Evolutionary conservation across 2,797 vertebrate species (phyloP).

Genomic region (Knipowitschia caucasica): DNA sequence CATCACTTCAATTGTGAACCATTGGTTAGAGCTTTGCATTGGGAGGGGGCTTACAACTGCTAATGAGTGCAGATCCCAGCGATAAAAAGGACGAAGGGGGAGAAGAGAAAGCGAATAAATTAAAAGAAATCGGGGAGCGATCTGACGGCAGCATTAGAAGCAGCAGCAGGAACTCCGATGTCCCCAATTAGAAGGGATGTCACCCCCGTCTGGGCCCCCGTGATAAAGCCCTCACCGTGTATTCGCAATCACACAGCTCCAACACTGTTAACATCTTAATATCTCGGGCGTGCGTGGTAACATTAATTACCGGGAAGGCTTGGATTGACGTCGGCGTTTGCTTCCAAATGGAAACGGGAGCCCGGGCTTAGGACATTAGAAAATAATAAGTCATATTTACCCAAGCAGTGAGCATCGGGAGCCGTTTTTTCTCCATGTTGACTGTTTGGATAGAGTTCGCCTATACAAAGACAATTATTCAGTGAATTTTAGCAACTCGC

Average conservation of each 20-base stretch:
- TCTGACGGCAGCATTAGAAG: constrained; percentile 93
- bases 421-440: constrained; percentile 82
- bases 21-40: constrained; percentile 49
- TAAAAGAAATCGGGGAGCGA: constrained; percentile 73
- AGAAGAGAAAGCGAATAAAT: constrained; percentile 88
- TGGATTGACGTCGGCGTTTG: constrained; percentile 97
- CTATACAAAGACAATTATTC: constrained; percentile 82
- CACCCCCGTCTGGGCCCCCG: constrained; percentile 92
- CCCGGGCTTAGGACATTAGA: constrained; percentile 85
- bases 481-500: constrained; percentile 76
- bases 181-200: constrained; percentile 99
- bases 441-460: constrained; percentile 80
- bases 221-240: constrained; percentile 99
- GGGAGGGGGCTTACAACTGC: constrained; percentile 82
- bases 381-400: constrained; percentile 97
- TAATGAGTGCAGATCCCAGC: constrained; percentile 98
- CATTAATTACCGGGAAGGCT: constrained; percentile 94
- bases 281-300: constrained; percentile 94
- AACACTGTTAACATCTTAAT: constrained; percentile 99
- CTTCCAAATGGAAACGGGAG: constrained; percentile 92
- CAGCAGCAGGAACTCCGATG: constrained; percentile 97
- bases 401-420: constrained; percentile 84
- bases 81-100: constrained; percentile 79
- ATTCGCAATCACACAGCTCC: constrained; percentile 98
- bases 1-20: constrained; percentile 99